A percentile compares a stretch with the other conserved stretches of the same genome.
Evolutionary conservation across 2,113 vertebrate genomes (phyloP).

Genomic region (Ivindomyrus marchei): DNA sequence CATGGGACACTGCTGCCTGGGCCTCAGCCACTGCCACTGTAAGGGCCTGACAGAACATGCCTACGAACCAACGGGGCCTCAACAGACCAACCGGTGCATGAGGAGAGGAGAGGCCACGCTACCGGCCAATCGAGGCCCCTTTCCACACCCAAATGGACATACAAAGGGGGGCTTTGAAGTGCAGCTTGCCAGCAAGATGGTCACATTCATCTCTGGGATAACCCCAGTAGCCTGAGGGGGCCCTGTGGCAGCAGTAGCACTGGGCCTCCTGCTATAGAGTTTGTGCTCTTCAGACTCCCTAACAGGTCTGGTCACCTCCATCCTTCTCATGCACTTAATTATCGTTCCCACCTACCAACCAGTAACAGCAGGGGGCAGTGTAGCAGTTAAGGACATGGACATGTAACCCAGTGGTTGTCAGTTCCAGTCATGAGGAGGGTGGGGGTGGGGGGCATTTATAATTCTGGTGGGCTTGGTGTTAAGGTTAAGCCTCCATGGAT

Average conservation of each 20-base stretch:
- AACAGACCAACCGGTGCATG: not conserved
- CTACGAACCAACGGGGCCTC: not conserved
- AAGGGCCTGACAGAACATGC: not conserved
- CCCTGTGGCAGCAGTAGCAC: not conserved
- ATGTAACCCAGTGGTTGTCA: not conserved
- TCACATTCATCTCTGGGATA: not conserved
- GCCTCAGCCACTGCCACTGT: not conserved
- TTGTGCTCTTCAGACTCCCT: not conserved
- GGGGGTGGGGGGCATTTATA: not conserved
- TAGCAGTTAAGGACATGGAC: not conserved
- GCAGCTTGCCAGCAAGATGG: not conserved
- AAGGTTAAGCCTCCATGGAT: not conserved
- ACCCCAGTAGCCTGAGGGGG: not conserved
- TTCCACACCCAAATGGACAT: not conserved
- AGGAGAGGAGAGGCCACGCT: not conserved
- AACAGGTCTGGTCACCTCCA: not conserved
- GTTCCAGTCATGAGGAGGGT: not conserved
- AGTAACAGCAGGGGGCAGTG: not conserved
- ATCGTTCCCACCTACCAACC: not conserved
- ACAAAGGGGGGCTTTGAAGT: conserved; percentile 13
- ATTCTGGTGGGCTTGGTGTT: not conserved
- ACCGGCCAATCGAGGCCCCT: not conserved
- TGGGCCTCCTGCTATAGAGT: not conserved
- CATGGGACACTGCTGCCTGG: not conserved
- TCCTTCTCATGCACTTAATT: not conserved